Percentiles rank a stretch among this genome's conserved stretches.
Conservation (phyloP, 1,140 invertebrate species). For the Bombus terrestris region DNA sequence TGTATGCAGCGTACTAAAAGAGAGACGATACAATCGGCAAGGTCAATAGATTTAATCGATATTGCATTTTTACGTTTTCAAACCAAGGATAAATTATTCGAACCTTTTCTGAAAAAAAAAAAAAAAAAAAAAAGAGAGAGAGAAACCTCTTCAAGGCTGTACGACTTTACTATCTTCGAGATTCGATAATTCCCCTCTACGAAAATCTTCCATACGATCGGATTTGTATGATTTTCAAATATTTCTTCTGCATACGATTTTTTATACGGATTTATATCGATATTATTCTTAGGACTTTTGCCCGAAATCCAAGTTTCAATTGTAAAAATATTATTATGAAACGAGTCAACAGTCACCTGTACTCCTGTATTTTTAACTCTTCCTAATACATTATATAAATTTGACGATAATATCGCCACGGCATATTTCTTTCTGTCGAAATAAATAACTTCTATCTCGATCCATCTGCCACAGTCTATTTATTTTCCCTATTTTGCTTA, state of each 20-base stretch:
- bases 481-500: no score
- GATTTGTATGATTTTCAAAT: neutral
- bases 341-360: neutral
- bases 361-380: neutral
- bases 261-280: neutral
- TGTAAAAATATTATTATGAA: neutral
- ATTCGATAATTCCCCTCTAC: neutral
- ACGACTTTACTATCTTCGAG: no score
- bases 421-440: no score
- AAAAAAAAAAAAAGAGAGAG: no score
- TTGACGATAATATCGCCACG: no score
- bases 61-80: neutral
- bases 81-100: neutral
- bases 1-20: neutral
- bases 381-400: no score
- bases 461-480: neutral
- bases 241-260: neutral
- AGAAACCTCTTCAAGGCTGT: no score
- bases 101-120: no score
- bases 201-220: neutral
- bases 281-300: neutral
- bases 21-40: neutral
- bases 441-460: neutral
- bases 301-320: neutral
- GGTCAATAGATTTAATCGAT: neutral